Evolutionary conservation across 2,797 vertebrate species (phyloP).

Genomic region (Pteronotus mesoamericanus): DNA sequence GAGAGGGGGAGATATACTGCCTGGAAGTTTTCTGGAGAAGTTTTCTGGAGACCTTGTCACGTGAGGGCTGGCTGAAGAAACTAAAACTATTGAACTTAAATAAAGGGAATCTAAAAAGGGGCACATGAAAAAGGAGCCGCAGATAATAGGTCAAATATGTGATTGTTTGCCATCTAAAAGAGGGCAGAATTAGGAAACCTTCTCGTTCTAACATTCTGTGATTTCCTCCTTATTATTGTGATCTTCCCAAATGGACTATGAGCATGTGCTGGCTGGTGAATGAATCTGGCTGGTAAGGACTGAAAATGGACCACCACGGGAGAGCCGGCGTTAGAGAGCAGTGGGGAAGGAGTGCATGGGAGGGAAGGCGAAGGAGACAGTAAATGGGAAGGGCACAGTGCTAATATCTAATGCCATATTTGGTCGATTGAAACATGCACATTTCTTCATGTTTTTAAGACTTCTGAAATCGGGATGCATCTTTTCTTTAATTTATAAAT

Average conservation of each 20-base stretch:
- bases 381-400: not conserved
- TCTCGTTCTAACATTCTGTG: not conserved
- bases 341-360: not conserved
- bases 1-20: no score
- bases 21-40: not conserved
- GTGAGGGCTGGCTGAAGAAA: not conserved
- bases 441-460: constrained; percentile 11
- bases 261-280: not conserved
- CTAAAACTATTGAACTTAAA: not conserved
- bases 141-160: not conserved
- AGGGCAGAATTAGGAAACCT: not conserved
- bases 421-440: not conserved
- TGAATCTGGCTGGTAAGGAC: not conserved
- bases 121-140: not conserved
- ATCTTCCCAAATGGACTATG: not conserved
- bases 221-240: not conserved
- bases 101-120: not conserved
- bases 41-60: not conserved
- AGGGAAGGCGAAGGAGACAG: not conserved
- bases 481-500: no score
- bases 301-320: not conserved
- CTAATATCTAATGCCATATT: constrained; percentile 10
- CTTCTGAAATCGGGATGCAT: not conserved
- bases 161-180: not conserved
- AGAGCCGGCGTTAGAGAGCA: not conserved